These are phyloP conservation scores for Hyla sarda DNA, from an alignment of 2,113 vertebrate genomes.

Conservation along the genomic window DNA sequence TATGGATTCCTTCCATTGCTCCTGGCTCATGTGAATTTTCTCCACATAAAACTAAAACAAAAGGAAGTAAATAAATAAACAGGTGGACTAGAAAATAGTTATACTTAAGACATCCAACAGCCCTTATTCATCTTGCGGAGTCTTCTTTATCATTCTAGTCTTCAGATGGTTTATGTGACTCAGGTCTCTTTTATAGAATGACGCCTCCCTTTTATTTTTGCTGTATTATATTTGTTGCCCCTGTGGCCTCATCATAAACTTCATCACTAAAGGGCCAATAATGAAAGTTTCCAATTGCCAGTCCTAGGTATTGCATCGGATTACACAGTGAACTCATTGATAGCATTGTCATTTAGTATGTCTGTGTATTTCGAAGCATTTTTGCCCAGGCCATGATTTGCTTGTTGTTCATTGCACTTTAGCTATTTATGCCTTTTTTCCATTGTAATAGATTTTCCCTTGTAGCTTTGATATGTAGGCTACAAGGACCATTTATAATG, in stretches of 20 bases:
- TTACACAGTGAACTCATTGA: neutral
- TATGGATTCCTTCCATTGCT: slow-evolving; percentile 9
- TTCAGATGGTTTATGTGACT: neutral
- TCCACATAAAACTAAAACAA: slow-evolving; percentile 34
- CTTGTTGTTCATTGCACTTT: neutral
- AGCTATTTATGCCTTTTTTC: neutral
- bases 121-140: neutral
- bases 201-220: no score
- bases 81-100: neutral
- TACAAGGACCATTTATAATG: neutral
- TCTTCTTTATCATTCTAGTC: neutral
- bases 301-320: neutral
- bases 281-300: neutral
- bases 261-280: neutral
- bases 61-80: slow-evolving; percentile 34
- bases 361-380: neutral
- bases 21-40: slow-evolving; percentile 3
- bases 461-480: neutral
- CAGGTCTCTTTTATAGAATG: no score
- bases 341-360: neutral
- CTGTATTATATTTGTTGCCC: neutral
- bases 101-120: slow-evolving; percentile 16
- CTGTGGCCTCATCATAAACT: neutral
- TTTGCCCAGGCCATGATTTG: neutral
- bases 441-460: neutral